Base-by-base conservation (phyloP, 2,797 vertebrate species). In the Thaleichthys pacificus region DNA sequence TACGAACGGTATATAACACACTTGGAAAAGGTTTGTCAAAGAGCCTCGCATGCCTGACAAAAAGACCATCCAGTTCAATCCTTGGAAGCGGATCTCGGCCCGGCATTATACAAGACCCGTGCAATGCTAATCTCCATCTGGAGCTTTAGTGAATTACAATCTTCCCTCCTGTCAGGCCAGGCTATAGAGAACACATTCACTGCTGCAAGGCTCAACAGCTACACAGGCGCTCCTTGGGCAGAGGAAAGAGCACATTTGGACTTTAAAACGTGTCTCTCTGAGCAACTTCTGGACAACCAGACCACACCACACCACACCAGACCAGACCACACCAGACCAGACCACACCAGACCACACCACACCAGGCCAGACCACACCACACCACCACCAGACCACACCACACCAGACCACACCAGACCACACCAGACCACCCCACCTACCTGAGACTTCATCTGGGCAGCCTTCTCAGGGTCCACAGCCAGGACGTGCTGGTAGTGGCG, bases 391-490 rank as follows among this genome's bases (percentile, higher is more conserved):
- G 38, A 9, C 8, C 38, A 42, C 2, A 42, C 38, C 42, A 47
- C 42, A 47, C 12, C 11, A 1, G 1, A 42, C 38, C 9, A 42
- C 9, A 47, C 12, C 42, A 14, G 2, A 47, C 12, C 42, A 47
- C 42, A 47, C 12, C 11, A 1, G 1, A 42, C 38, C 9, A 42
- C 9, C 64, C 74, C 51, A 73, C 90, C 62, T 78, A 99, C 97
- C 95, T 99, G 97, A 64, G 97, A 97, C 88, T 98, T 98, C 97
- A 99, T 98, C 91, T 99, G 97, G 0, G 96, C 96, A 0, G 97
- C 97, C 86, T 99, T 99, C 87, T 98, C 97, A 0, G 97, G 97
- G 83, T 99, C 97, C 57, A 99, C 97, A 0, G 96, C 96, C 88
- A 98, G 89, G 79, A 98, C 96, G 0, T 99, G 97, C 89, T 99